Evolutionary conservation across 1,140 invertebrate species (phyloP), one percentile per base, ranked within the genome.

Genomic region (Bombus affinis): DNA sequence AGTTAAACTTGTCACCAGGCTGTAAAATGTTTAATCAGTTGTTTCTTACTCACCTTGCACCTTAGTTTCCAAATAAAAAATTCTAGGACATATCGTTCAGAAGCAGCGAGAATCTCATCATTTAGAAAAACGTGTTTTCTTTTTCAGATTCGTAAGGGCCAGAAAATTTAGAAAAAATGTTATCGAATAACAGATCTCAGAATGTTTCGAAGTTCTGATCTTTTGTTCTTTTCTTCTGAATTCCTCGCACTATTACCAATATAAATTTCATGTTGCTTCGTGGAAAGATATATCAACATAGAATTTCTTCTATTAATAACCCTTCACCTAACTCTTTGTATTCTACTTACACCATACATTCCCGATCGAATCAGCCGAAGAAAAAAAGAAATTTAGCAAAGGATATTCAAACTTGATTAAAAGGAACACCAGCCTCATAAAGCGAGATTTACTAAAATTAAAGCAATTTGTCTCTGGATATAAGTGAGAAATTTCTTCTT

Each of bases 41-140:
- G 39, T 70, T 71, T 53, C 80, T 76, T 87, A 89, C 86, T 87
- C 88, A 89, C 88, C 82, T 89, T 82, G n/a, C 53, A 66, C 57
- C 59, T 53, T 59, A 66, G 1, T 25, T 85, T 59, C 59, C 59
- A 62, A n/a, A 62, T 62, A 79, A 87, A 80, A 81, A 77, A 71
- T 81, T 81, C 72, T 53, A 72, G 12, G 75, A 57, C 3, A 65
- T 72, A 74, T 75, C 57, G 10, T 79, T 76, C 80, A 53, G 59
- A 81, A 87, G 81, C 76, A 81, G 32, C 32, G 57, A 83, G 80
- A 77, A 77, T 71, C 25, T 74, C 25, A 2, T 72, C 10, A 15
- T 6, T 35, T 70, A 0, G 3, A 70, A 12, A 25, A 25, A 35
- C 22, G 25, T 32, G 10, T 12, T 25, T 35, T 70, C 32, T 37